These are phyloP conservation scores for Athene cunicularia DNA, from an alignment of 2,113 vertebrate species.

Conservation along the genomic window DNA sequence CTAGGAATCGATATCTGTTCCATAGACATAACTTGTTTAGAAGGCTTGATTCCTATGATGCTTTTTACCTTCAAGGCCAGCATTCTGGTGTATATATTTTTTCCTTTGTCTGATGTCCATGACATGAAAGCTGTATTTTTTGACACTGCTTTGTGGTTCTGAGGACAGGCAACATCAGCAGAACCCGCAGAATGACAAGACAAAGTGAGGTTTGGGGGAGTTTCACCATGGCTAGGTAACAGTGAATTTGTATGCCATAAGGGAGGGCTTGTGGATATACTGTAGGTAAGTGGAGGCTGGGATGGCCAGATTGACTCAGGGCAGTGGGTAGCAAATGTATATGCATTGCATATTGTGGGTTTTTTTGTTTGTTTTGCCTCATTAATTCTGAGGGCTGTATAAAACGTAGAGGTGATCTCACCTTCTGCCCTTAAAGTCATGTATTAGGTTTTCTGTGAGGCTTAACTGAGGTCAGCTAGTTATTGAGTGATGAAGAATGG, in stretches of 20 bases:
- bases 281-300: not conserved
- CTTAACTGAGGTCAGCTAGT: not conserved
- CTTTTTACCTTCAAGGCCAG: not conserved
- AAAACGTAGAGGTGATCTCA: not conserved
- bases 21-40: not conserved
- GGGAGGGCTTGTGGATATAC: not conserved
- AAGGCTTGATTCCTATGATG: not conserved
- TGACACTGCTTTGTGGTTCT: not conserved
- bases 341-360: not conserved
- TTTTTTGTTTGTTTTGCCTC: not conserved
- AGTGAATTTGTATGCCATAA: not conserved
- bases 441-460: not conserved
- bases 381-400: not conserved
- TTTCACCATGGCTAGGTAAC: not conserved
- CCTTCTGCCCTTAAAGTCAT: not conserved
- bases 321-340: not conserved
- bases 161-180: not conserved
- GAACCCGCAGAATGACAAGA: not conserved
- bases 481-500: not conserved
- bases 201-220: not conserved
- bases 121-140: not conserved
- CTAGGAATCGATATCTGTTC: not conserved
- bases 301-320: not conserved
- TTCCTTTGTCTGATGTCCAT: fast-evolving
- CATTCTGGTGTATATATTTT: not conserved